phyloP scores from a whole-genome alignment of 2,888 invertebrate genomes.

The Arctia plantaginis region DNA sequence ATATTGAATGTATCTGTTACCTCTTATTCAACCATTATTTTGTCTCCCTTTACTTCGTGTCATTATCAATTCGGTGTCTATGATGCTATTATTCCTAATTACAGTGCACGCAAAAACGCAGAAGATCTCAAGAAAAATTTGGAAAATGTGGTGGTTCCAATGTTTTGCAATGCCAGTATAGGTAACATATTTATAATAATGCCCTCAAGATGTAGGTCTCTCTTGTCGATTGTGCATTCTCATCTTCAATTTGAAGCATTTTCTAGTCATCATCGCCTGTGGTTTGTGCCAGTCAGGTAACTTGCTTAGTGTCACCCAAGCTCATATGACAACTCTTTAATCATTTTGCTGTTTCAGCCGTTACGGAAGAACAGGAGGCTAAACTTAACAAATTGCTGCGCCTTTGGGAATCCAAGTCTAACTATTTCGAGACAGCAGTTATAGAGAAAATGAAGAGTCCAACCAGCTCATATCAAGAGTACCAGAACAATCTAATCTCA shows the following conservation, averaged over 20 bases:
- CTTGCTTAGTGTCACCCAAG: conserved; percentile 74
- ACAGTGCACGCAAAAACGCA: conserved; percentile 97
- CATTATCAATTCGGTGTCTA: conserved; percentile 79
- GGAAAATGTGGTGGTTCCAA: conserved; percentile 98
- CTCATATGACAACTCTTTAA: conserved; percentile 77
- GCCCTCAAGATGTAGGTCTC: conserved; percentile 83
- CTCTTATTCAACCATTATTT: conserved; percentile 34
- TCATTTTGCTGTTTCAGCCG: conserved; percentile 87
- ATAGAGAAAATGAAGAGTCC: conserved; percentile 96
- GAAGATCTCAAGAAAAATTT: conserved; percentile 97
- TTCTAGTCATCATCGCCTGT: conserved; percentile 76
- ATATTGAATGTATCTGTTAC: conserved; percentile 17
- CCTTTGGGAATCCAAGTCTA: conserved; percentile 98
- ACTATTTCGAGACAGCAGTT: conserved; percentile 93
- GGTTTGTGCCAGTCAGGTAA: conserved; percentile 81
- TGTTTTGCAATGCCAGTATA: conserved; percentile 98
- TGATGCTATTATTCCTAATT: conserved; percentile 87
- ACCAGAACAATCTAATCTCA: conserved; percentile 93
- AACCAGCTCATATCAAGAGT: conserved; percentile 94
- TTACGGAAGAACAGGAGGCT: conserved; percentile 94
- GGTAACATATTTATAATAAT: conserved; percentile 88
- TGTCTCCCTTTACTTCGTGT: conserved; percentile 60
- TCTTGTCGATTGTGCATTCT: conserved; percentile 80
- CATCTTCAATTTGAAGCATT: conserved; percentile 77
- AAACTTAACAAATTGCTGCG: conserved; percentile 97